Evolutionary conservation across 2,113 vertebrate species (phyloP), one percentile per base, ranked within the genome.

Genomic region (Macaca mulatta): DNA sequence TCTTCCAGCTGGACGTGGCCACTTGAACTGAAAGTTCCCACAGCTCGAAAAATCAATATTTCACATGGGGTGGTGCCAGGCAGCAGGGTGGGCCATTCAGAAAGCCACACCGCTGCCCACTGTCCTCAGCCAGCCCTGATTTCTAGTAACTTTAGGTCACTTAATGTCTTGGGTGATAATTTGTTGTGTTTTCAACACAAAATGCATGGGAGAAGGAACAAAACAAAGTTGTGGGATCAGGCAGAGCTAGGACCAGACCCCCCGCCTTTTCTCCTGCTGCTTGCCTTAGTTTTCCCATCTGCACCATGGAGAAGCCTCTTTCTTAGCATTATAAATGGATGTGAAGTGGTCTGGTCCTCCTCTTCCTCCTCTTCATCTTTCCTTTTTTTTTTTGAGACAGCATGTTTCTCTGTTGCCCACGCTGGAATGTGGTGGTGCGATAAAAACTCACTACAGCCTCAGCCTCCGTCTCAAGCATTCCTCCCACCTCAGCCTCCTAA

Each of bases 1-100:
- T 52, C 55, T 94, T 97, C 94, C 95, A 96, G 38, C 67, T 91
- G 95, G 93, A 86, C 20, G 69, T 80, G 57, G 22, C 88, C n/a
- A 25, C 83, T 97, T 57, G 84, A 52, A 27, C 67, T 61, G 48
- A 27, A 85, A 72, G 88, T 94, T 97, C 88, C 55, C 52, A 88
- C 12, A 70, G 61, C 88, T 48, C 13, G 6, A 38, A 85, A 88
- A 69, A 78, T 81, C 84, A 96, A 8, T 94, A 80, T 96, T 91
- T 96, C 79, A 3, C 78, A 7, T 82, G 79, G 83, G 78, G 75
- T 25, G 3, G 43, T 11, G 92, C 91, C 75, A 86, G 89, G 85
- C 48, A 11, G n/a, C 30, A 32, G 90, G 94, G 57, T 10, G 85
- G 95, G 35, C 77, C 57, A 0, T 32, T 55, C 79, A 5, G 79